These are phyloP conservation scores for Syrista parreyssii DNA, from an alignment of 2,888 invertebrate genomes.

Conservation along the genomic window DNA sequence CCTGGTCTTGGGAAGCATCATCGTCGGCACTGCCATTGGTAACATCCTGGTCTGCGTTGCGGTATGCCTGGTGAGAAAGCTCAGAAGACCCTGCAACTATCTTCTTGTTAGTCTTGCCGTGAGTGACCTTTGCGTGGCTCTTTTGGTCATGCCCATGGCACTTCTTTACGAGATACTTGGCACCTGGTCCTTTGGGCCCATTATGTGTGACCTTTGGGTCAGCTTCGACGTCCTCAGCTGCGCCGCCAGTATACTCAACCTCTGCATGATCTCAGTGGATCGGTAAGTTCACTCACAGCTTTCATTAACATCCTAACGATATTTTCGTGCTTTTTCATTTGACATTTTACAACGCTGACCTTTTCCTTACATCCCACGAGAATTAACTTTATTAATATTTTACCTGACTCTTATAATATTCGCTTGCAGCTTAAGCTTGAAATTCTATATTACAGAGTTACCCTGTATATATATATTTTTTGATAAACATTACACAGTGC, in stretches of 20 bases:
- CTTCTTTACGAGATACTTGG: slow-evolving; percentile 93
- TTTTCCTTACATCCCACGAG: background rate
- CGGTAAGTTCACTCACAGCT: slow-evolving; percentile 57
- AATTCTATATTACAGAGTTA: background rate
- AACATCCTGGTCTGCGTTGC: slow-evolving; percentile 96
- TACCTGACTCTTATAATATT: background rate
- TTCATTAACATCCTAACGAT: background rate
- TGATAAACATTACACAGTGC: background rate
- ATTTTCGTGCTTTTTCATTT: background rate
- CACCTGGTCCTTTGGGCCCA: slow-evolving; percentile 92
- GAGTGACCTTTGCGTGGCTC: slow-evolving; percentile 95
- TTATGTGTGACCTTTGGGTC: slow-evolving; percentile 96
- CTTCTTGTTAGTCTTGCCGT: slow-evolving; percentile 94
- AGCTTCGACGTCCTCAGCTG: slow-evolving; percentile 97
- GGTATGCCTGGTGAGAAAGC: slow-evolving; percentile 91
- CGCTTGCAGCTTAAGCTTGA: background rate
- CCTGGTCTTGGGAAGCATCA: slow-evolving; percentile 79
- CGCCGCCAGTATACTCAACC: slow-evolving; percentile 97
- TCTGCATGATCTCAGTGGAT: slow-evolving; percentile 98
- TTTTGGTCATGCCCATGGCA: slow-evolving; percentile 97
- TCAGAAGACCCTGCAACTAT: slow-evolving; percentile 91
- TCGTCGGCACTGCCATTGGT: slow-evolving; percentile 84
- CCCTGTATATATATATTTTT: background rate
- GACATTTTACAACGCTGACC: background rate
- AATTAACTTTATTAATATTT: background rate